Base-by-base conservation (phyloP, 2,113 vertebrate genomes). In the Oplegnathus fasciatus region DNA sequence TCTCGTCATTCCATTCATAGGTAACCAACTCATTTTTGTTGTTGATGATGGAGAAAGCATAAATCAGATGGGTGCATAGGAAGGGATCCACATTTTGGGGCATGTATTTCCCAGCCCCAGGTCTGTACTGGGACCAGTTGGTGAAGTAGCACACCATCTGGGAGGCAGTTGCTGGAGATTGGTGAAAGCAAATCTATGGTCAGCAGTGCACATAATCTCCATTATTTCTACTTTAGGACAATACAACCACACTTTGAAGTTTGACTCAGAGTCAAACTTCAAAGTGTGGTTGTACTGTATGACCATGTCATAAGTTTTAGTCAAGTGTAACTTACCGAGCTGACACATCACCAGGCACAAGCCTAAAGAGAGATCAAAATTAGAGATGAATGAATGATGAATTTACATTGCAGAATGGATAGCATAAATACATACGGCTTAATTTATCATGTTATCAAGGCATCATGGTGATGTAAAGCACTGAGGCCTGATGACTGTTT, bases 311-410 rank as follows among this genome's bases (percentile, higher is more conserved):
- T 5, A 22, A 18, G 6, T 34, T 37, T 66, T 65, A 65, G 2
- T 37, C 2, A 66, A 66, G 32, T 15, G 9, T 40, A 65, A 67
- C 62, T 78, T 67, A 78, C 62, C 37, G 48, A 78, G 62, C 62
- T 78, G 75, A 62, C 75, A 78, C 75, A 77, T 77, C n/a, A 44
- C 11, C 48, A 77, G 75, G 62, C 75, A 77, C 62, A 67, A 17
- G 34, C 75, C 75, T 78, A 67, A 42, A 67, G 50, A 65, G 18
- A 78, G 17, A 10, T 24, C 40, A 28, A 42, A 10, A 20, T 48
- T 20, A 14, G 8, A 42, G n/a, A 30, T 64, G 9, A 15, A 55
- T 30, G 18, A 3, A n/a, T n/a, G n/a, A n/a, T n/a, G n/a, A n/a
- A n/a, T 58, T 74, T 26, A 20, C 14, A 40, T 42, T 55, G 8